Conservation (phyloP, 2,113 vertebrate genomes). For the Perognathus longimembris region DNA sequence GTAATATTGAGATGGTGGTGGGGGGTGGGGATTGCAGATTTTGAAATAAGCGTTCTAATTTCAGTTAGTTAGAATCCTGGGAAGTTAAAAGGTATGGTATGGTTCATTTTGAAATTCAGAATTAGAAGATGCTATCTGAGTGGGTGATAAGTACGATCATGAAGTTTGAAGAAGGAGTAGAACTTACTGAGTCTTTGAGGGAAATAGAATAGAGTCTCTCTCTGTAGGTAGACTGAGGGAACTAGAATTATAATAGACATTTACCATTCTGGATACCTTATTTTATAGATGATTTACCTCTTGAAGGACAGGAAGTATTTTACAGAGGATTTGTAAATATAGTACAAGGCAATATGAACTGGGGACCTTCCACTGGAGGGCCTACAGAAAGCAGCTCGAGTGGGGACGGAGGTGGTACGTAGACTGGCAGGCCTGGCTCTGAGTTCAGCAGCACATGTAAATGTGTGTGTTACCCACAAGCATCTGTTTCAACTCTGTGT, state of each 20-base stretch:
- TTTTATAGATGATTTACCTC: constrained; percentile 41
- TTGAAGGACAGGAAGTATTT: constrained; percentile 35
- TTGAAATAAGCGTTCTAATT: constrained; percentile 62
- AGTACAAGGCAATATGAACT: background rate
- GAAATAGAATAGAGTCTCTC: background rate
- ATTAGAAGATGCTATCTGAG: background rate
- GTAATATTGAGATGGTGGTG: constrained; percentile 25
- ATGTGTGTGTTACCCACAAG: background rate
- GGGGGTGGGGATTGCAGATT: constrained; percentile 55
- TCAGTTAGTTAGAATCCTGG: constrained; percentile 62
- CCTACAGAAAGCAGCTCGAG: background rate
- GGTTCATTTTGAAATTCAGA: constrained; percentile 32
- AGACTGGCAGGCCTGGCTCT: too few relatives aligned
- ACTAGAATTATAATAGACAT: background rate
- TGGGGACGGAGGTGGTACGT: background rate
- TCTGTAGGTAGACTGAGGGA: background rate
- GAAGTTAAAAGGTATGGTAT: background rate
- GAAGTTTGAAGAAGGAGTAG: background rate
- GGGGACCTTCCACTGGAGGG: background rate
- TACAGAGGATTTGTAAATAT: background rate
- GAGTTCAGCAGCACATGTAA: background rate
- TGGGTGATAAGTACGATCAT: background rate
- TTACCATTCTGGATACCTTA: background rate
- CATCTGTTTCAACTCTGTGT: background rate
- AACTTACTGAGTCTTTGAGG: background rate